A percentile compares a stretch with the other conserved stretches of the same genome.
These are phyloP conservation scores for Galagoides demidoff DNA, from an alignment of 2,797 vertebrate species.

Conservation along the genomic window DNA sequence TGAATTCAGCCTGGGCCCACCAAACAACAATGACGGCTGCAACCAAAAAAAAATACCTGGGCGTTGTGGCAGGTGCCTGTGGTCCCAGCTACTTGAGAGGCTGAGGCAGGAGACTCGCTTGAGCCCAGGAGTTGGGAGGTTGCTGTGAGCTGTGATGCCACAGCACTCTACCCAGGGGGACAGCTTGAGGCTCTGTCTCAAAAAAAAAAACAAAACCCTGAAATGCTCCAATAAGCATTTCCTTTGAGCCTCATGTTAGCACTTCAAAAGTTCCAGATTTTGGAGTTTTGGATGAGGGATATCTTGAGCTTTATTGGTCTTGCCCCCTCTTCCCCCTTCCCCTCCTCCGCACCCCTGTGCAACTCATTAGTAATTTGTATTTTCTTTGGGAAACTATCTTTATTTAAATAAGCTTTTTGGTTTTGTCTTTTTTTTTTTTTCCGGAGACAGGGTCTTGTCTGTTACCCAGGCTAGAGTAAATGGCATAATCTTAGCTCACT, in stretches of 20 bases:
- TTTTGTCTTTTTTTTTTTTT: not conserved
- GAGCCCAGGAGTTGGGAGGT: too few species aligned
- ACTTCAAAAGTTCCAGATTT: not conserved
- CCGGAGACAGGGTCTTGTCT: not conserved
- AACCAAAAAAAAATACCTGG: too few species aligned
- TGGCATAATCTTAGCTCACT: not conserved
- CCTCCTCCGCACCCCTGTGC: not conserved
- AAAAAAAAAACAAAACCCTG: not conserved
- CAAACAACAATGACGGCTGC: too few species aligned
- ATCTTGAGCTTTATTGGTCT: not conserved
- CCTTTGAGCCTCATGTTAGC: not conserved
- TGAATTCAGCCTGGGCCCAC: too few species aligned
- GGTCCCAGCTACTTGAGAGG: too few species aligned
- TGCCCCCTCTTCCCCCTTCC: too few species aligned
- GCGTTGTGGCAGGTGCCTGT: too few species aligned
- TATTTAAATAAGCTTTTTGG: conserved; percentile 53
- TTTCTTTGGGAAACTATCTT: conserved; percentile 28
- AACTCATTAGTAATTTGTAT: not conserved
- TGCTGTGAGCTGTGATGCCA: too few species aligned
- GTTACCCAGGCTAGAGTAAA: not conserved
- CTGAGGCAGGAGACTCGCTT: too few species aligned
- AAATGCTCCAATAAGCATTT: not conserved
- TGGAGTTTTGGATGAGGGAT: not conserved
- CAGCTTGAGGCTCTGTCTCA: too few species aligned
- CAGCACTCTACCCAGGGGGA: too few species aligned